Percentiles rank a stretch among this genome's conserved stretches.
Conservation (phyloP, 2,113 vertebrate genomes). For the Oreochromis tanganicae region DNA sequence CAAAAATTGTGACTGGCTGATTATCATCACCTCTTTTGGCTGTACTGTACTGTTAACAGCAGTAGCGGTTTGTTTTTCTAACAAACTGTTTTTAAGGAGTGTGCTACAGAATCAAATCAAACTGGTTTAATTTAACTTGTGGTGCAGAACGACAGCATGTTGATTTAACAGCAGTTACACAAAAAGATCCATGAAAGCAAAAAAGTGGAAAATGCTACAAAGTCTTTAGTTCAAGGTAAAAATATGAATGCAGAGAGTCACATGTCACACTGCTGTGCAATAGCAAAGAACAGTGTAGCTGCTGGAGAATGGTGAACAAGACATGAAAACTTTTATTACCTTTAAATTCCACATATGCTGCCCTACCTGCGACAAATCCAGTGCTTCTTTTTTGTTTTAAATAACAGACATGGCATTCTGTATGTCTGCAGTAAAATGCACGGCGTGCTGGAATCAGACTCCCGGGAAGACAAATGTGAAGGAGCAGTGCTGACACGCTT, state of each 20-base stretch:
- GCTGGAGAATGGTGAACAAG: neutral
- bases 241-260: neutral
- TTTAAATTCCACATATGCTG: neutral
- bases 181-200: neutral
- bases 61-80: neutral
- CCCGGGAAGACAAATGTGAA: neutral
- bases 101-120: neutral
- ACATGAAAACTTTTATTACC: neutral
- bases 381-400: neutral
- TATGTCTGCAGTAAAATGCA: neutral
- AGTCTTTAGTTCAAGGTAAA: neutral
- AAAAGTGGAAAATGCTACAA: neutral
- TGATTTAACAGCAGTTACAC: neutral
- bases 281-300: neutral
- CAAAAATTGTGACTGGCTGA: neutral
- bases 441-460: neutral
- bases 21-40: neutral
- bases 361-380: neutral
- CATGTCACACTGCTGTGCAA: neutral
- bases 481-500: slow-evolving; percentile 7
- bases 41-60: neutral
- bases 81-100: neutral
- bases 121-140: neutral
- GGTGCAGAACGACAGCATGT: neutral
- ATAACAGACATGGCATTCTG: neutral